Conservation (phyloP, 2,113 vertebrate species). For the Ptilonorhynchus violaceus region DNA sequence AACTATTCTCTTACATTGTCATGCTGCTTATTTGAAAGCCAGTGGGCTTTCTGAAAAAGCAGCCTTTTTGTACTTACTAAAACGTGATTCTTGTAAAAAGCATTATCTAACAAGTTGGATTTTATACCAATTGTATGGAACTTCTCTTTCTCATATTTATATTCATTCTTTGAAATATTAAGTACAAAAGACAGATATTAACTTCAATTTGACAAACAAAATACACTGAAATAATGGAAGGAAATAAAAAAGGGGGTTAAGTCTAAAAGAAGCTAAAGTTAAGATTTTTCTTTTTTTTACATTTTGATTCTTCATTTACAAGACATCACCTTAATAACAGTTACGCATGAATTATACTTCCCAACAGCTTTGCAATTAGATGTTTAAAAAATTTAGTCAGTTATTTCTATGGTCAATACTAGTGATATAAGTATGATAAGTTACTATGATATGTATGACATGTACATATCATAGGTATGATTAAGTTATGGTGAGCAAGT, state of each 20-base stretch:
- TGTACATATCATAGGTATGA: neutral
- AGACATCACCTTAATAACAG: neutral
- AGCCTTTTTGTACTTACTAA: neutral
- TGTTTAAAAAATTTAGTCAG: neutral
- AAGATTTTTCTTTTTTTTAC: neutral
- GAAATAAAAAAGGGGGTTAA: neutral
- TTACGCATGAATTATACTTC: neutral
- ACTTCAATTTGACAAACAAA: neutral
- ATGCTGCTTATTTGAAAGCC: neutral
- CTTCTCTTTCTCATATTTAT: neutral
- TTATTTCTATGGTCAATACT: neutral
- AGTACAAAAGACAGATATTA: neutral
- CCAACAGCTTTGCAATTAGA: neutral
- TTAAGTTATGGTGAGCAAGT: neutral
- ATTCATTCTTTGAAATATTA: neutral
- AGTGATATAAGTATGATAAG: neutral
- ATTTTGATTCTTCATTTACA: neutral
- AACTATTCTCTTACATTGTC: neutral
- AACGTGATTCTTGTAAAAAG: neutral
- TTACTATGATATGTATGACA: neutral
- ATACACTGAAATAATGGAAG: neutral
- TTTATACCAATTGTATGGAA: neutral
- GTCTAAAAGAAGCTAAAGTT: neutral
- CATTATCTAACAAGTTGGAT: neutral
- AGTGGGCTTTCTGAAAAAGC: neutral